A percentile compares a stretch with the other conserved stretches of the same genome.
phyloP scores from a whole-genome alignment of 1,140 invertebrate species.

The Pseudomyrmex concolor region DNA sequence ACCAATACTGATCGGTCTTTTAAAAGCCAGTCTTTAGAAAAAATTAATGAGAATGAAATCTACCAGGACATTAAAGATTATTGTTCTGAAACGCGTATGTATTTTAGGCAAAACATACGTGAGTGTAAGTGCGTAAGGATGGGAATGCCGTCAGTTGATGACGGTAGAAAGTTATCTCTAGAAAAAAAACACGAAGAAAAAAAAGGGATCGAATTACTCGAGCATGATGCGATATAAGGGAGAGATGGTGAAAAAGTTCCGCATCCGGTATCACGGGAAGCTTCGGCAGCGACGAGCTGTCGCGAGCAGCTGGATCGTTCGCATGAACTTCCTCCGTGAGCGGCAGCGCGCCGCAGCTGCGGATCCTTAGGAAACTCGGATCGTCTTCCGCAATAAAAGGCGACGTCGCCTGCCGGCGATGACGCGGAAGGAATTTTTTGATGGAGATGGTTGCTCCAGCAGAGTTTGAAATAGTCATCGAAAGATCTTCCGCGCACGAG shows the following conservation, averaged over 20 bases:
- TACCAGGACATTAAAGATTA: neutral
- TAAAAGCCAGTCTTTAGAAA: neutral
- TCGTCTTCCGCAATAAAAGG: constrained; percentile 56
- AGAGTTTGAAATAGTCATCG: constrained; percentile 41
- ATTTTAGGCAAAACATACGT: neutral
- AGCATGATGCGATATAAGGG: constrained; percentile 55
- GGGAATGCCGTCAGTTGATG: constrained; percentile 46
- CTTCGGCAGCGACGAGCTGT: constrained; percentile 51
- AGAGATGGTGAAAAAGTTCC: constrained; percentile 67
- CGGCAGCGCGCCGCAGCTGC: constrained; percentile 40
- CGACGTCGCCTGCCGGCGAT: constrained; percentile 57
- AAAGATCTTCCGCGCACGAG: neutral
- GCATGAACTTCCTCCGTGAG: constrained; percentile 33
- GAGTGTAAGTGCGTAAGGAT: neutral
- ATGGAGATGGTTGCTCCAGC: constrained; percentile 44
- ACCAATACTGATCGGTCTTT: neutral
- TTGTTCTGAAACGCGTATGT: constrained; percentile 4
- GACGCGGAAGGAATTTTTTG: constrained; percentile 52
- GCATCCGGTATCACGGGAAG: constrained; percentile 63
- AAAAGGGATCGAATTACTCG: constrained; percentile 61
- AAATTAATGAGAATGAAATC: constrained; percentile 2
- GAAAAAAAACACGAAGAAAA: constrained; percentile 23
- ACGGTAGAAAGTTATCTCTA: constrained; percentile 31
- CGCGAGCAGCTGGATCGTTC: constrained; percentile 48
- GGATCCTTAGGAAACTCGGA: constrained; percentile 47